Evolutionary conservation across 2,113 vertebrate species (phyloP).

Genomic region (Plecotus auritus): DNA sequence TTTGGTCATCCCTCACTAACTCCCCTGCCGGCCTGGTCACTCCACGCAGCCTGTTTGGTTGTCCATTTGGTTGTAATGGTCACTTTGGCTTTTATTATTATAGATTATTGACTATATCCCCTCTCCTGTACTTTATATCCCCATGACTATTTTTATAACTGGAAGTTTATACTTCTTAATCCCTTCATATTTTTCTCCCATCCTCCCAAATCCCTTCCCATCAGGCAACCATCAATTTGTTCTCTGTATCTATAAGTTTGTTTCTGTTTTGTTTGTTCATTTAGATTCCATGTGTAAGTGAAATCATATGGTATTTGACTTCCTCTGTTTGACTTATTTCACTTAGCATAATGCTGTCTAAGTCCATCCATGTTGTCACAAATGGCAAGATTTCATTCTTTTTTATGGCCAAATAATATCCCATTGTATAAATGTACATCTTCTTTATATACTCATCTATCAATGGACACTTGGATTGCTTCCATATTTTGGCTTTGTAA

Average conservation of each 20-base stretch:
- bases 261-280: not conserved
- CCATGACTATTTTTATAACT: not conserved
- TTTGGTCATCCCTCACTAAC: too few relatives aligned
- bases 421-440: not conserved
- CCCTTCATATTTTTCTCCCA: not conserved
- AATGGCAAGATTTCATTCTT: not conserved
- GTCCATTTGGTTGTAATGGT: too few relatives aligned
- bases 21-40: too few relatives aligned
- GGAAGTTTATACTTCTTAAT: not conserved
- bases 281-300: not conserved
- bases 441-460: not conserved
- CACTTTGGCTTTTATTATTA: too few relatives aligned
- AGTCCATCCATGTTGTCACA: not conserved
- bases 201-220: too few relatives aligned
- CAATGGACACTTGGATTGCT: not conserved
- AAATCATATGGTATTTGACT: not conserved
- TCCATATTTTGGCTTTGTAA: not conserved
- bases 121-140: not conserved
- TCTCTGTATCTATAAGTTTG: not conserved
- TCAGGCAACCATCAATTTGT: not conserved
- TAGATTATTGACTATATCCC: not conserved
- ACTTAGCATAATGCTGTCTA: not conserved
- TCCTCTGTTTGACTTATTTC: not conserved
- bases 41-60: too few relatives aligned
- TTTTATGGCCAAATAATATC: not conserved